These are phyloP conservation scores for Cervus canadensis DNA, from an alignment of 2,113 vertebrate genomes.

Conservation along the genomic window DNA sequence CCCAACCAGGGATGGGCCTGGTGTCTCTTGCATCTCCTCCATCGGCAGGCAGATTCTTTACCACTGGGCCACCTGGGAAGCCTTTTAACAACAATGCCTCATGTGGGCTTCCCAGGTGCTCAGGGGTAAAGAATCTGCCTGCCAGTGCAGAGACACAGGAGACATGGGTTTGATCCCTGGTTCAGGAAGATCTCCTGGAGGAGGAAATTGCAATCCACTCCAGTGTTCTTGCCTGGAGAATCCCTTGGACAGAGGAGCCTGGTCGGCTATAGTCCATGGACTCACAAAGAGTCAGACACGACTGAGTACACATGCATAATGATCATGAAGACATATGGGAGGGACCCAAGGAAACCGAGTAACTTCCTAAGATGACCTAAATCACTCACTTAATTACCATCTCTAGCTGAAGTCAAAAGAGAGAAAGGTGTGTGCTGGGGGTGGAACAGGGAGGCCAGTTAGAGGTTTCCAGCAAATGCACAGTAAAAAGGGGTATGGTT, in stretches of 20 bases:
- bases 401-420: background rate
- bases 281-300: background rate
- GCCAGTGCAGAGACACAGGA: background rate
- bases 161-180: background rate
- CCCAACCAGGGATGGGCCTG: background rate
- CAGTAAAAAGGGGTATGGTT: background rate
- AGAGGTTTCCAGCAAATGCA: background rate
- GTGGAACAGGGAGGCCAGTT: background rate
- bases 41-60: background rate
- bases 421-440: background rate
- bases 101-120: background rate
- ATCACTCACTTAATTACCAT: background rate
- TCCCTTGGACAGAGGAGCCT: background rate
- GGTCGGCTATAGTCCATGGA: background rate
- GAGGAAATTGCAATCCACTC: background rate
- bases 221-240: background rate
- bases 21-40: background rate
- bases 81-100: background rate
- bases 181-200: background rate
- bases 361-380: background rate
- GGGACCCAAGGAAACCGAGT: background rate
- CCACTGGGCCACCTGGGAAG: background rate
- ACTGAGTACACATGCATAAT: background rate
- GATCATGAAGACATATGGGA: background rate
- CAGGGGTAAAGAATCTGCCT: background rate